Evolutionary conservation across 1,140 invertebrate genomes (phyloP).

Genomic region (Cepaea nemoralis): DNA sequence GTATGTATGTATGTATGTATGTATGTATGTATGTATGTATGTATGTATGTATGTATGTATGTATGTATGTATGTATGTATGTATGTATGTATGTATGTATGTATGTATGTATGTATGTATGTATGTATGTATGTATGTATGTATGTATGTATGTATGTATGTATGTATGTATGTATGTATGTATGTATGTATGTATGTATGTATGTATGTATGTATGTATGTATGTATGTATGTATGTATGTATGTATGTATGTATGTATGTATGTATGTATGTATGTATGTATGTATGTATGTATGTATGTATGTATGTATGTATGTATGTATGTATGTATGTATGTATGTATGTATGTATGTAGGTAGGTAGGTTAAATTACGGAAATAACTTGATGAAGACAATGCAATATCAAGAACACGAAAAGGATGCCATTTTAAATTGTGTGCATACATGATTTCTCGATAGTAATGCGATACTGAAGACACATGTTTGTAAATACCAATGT

Average conservation of each 20-base stretch:
- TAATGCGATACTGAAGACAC: no score
- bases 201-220: constrained; percentile 6
- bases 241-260: not conserved
- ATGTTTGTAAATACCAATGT: no score
- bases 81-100: constrained; percentile 12
- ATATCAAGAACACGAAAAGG: no score
- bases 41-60: constrained; percentile 18
- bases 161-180: constrained; percentile 12
- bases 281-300: constrained; percentile 4
- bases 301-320: not conserved
- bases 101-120: constrained; percentile 12
- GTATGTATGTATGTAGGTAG: no score
- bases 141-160: constrained; percentile 12
- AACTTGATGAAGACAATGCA: no score
- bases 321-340: constrained; percentile 4
- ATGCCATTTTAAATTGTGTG: no score
- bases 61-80: constrained; percentile 6
- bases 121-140: constrained; percentile 12
- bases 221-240: constrained; percentile 1
- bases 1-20: constrained; percentile 24
- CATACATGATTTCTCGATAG: no score
- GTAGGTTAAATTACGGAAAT: not conserved
- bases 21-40: constrained; percentile 19
- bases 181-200: constrained; percentile 7
- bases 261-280: not conserved